Percentiles rank a stretch among this genome's conserved stretches.
Evolutionary conservation across 2,113 vertebrate genomes (phyloP).

Genomic region (Ailuropoda melanoleuca): DNA sequence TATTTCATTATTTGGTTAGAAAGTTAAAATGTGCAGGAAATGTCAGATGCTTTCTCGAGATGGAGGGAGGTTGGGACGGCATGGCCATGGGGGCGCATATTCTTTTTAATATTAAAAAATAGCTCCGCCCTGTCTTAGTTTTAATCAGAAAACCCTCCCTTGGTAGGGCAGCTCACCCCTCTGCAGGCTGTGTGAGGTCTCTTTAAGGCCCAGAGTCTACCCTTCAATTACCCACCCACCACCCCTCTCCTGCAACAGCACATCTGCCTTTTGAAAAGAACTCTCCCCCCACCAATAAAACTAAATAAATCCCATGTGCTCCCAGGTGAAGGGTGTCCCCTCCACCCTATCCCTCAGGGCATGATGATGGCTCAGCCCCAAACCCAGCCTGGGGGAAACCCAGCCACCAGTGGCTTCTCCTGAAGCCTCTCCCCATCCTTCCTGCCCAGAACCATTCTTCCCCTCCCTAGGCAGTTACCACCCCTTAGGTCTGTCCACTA

Average conservation of each 20-base stretch:
- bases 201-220: not conserved
- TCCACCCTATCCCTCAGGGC: not conserved
- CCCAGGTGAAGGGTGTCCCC: not conserved
- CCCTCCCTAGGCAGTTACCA: not conserved
- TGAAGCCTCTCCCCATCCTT: not conserved
- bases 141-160: conserved; percentile 28
- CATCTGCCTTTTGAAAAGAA: not conserved
- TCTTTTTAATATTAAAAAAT: conserved; percentile 59
- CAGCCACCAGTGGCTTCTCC: not conserved
- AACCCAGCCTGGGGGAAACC: not conserved
- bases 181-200: not conserved
- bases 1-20: conserved; percentile 81
- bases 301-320: not conserved
- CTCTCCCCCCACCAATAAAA: not conserved
- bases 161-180: not conserved
- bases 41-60: conserved; percentile 64
- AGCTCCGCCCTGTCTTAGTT: conserved; percentile 37
- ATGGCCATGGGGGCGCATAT: not conserved
- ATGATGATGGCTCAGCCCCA: not conserved
- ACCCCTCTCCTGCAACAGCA: not conserved
- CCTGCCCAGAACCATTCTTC: not conserved
- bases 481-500: not conserved
- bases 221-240: not conserved
- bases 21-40: conserved; percentile 77
- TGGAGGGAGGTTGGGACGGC: conserved; percentile 34